A percentile compares a stretch with the other conserved stretches of the same genome.
phyloP scores from a whole-genome alignment of 2,113 vertebrate genomes.

The Cololabis saira region DNA sequence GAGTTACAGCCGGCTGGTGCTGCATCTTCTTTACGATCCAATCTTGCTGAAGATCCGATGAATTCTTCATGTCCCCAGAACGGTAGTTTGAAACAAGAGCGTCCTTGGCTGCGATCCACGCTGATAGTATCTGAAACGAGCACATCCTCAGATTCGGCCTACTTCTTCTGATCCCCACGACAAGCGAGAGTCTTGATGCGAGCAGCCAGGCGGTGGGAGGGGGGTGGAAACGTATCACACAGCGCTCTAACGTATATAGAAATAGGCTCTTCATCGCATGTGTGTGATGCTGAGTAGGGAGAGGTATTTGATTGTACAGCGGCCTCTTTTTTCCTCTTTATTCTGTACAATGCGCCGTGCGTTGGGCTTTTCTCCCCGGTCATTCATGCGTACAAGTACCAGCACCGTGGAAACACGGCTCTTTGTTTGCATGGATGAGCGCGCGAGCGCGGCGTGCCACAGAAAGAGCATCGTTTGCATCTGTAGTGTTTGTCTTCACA shows the following conservation, averaged over 20 bases:
- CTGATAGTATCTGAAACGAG: slow-evolving; percentile 67
- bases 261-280: slow-evolving; percentile 14
- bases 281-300: slow-evolving; percentile 10
- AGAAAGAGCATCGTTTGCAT: slow-evolving; percentile 28
- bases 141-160: slow-evolving; percentile 64
- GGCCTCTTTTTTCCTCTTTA: slow-evolving; percentile 14
- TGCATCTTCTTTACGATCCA: slow-evolving; percentile 52
- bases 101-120: slow-evolving; percentile 70
- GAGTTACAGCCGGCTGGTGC: slow-evolving; percentile 45
- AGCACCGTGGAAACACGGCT: slow-evolving; percentile 49
- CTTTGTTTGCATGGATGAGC: slow-evolving; percentile 48
- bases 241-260: slow-evolving; percentile 11
- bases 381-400: slow-evolving; percentile 35
- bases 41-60: slow-evolving; percentile 62
- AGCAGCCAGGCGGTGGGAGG: slow-evolving; percentile 35
- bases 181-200: slow-evolving; percentile 41
- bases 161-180: slow-evolving; percentile 74
- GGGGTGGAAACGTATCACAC: slow-evolving; percentile 30
- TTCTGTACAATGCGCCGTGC: slow-evolving; percentile 40
- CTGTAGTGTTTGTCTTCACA: background rate
- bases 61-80: slow-evolving; percentile 64
- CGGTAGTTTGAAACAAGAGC: slow-evolving; percentile 60
- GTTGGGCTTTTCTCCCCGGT: slow-evolving; percentile 47
- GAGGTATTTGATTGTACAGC: slow-evolving; percentile 35
- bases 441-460: slow-evolving; percentile 13